A percentile compares a stretch with the other conserved stretches of the same genome.
These are phyloP conservation scores for Lomographa bimaculata DNA, from an alignment of 2,888 invertebrate species.

Conservation along the genomic window DNA sequence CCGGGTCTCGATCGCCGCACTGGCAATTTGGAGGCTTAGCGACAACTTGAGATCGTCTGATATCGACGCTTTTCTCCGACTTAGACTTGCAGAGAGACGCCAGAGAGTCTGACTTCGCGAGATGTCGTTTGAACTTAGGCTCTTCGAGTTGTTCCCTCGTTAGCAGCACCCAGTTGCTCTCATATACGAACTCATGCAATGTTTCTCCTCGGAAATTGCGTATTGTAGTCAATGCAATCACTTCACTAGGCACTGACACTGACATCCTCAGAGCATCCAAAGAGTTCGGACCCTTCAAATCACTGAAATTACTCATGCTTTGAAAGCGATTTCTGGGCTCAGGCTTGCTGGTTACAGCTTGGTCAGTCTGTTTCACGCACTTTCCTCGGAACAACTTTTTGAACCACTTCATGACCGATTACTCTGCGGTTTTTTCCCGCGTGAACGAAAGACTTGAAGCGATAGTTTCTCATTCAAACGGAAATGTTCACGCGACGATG, in stretches of 20 bases:
- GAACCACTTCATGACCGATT: constrained; percentile 86
- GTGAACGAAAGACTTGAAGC: constrained; percentile 84
- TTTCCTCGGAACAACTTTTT: constrained; percentile 85
- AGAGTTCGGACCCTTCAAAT: constrained; percentile 26
- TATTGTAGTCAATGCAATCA: constrained; percentile 67
- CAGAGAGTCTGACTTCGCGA: constrained; percentile 52
- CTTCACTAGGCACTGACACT: constrained; percentile 42
- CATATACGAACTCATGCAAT: constrained; percentile 57
- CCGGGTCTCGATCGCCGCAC: constrained; percentile 48
- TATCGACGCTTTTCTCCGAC: constrained; percentile 44
- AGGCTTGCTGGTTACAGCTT: constrained; percentile 33
- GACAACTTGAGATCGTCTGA: constrained; percentile 46
- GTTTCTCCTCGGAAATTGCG: constrained; percentile 64
- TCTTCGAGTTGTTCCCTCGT: constrained; percentile 56
- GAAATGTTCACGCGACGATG: constrained; percentile 34
- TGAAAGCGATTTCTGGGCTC: constrained; percentile 42
- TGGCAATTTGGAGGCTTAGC: constrained; percentile 64
- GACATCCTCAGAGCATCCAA: constrained; percentile 39
- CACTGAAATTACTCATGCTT: constrained; percentile 36
- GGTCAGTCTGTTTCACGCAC: constrained; percentile 70
- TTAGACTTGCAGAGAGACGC: constrained; percentile 56
- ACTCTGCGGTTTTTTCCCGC: constrained; percentile 85
- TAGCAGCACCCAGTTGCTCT: constrained; percentile 73
- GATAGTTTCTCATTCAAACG: constrained; percentile 84
- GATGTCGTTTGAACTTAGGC: constrained; percentile 60